Conservation (phyloP, 2,888 invertebrate species). For the Tetropium fuscum region DNA sequence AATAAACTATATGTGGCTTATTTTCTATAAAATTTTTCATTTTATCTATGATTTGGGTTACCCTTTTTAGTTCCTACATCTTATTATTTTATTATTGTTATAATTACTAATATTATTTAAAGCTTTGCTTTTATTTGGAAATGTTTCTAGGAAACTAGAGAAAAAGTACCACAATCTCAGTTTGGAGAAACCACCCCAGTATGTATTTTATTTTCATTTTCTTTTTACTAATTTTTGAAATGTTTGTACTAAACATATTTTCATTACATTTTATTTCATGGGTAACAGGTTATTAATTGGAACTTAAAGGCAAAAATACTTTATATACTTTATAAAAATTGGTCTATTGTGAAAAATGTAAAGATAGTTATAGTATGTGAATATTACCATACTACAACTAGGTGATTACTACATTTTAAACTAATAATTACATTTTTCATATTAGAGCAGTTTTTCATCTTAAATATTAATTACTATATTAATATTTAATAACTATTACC, state of each 20-base stretch:
- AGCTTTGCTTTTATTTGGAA: conserved; percentile 55
- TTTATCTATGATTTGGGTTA: neutral
- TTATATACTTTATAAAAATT: neutral
- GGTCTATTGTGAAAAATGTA: too few relatives aligned
- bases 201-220: conserved; percentile 70
- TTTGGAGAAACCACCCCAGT: conserved; percentile 77
- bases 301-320: neutral
- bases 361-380: neutral
- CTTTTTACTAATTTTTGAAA: conserved; percentile 44
- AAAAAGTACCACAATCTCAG: conserved; percentile 60
- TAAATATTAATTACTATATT: too few relatives aligned
- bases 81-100: conserved; percentile 23
- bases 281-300: conserved; percentile 9
- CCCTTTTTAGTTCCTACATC: neutral
- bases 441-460: too few relatives aligned
- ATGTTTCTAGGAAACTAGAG: conserved; percentile 50
- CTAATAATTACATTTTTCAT: too few relatives aligned
- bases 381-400: neutral
- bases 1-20: neutral
- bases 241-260: conserved; percentile 33
- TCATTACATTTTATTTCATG: conserved; percentile 33
- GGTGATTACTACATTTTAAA: too few relatives aligned
- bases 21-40: neutral
- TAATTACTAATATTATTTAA: conserved; percentile 44
- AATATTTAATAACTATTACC: too few relatives aligned